These are phyloP conservation scores for Cliona cf. orientalis DNA, from an alignment of 37 sponge, comb jelly and placozoan genomes.

Conservation along the genomic window DNA sequence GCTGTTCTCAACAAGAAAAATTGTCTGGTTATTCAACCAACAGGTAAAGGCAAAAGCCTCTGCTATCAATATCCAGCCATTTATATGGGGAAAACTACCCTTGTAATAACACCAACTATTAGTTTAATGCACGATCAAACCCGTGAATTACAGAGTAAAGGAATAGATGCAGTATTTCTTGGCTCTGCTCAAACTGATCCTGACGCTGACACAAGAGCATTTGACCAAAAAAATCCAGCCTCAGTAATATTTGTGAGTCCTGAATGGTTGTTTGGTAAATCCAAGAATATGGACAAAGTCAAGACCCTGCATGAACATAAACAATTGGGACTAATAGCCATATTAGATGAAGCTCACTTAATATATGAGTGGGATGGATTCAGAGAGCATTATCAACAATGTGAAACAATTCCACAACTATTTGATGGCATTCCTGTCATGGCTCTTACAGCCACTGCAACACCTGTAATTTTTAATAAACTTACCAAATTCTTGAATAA, in stretches of 20 bases:
- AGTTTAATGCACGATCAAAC: conserved; percentile 25
- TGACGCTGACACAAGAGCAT: neutral
- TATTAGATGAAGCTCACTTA: too few relatives aligned
- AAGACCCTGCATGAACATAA: neutral
- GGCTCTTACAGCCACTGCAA: conserved; percentile 8
- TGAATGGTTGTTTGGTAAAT: neutral
- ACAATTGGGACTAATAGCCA: too few relatives aligned
- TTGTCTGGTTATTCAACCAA: conserved; percentile 17
- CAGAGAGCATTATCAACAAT: neutral
- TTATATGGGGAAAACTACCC: neutral
- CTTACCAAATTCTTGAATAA: neutral
- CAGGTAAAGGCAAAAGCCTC: conserved; percentile 13
- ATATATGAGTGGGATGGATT: too few relatives aligned
- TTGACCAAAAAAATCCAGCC: neutral
- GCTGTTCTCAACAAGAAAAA: too few relatives aligned
- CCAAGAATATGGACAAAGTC: neutral
- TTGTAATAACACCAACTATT: conserved; percentile 19
- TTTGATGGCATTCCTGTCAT: conserved; percentile 2
- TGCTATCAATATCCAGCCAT: conserved; percentile 16
- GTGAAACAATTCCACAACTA: neutral
- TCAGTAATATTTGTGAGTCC: neutral
- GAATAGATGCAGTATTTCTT: conserved; percentile 1
- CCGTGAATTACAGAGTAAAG: neutral
- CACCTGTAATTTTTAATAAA: neutral
- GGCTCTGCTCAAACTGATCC: conserved; percentile 19